Conservation (phyloP, 1,140 invertebrate genomes). For the Physella acuta region DNA sequence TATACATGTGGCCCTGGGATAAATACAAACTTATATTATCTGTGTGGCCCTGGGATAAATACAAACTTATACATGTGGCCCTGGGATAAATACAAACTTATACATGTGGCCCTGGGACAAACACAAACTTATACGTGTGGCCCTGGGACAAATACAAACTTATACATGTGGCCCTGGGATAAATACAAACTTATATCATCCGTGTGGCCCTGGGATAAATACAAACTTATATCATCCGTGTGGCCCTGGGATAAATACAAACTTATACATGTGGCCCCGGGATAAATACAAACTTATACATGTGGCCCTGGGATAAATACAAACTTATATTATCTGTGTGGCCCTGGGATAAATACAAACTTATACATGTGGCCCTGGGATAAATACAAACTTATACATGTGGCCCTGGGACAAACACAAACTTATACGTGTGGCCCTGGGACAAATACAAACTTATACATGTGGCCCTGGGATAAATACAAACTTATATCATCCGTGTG, state of each 20-base stretch:
- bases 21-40: slow-evolving; percentile 76
- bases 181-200: slow-evolving; percentile 76
- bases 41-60: slow-evolving; percentile 75
- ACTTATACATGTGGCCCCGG: no score
- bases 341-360: slow-evolving; percentile 69
- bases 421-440: slow-evolving; percentile 88
- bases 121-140: slow-evolving; percentile 90
- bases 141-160: slow-evolving; percentile 71
- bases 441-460: slow-evolving; percentile 72
- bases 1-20: slow-evolving; percentile 84
- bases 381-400: slow-evolving; percentile 24
- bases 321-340: slow-evolving; percentile 86
- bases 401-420: no score
- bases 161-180: slow-evolving; percentile 84
- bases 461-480: slow-evolving; percentile 73
- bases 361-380: slow-evolving; percentile 87
- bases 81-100: slow-evolving; percentile 60
- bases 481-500: slow-evolving; percentile 86
- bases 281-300: slow-evolving; percentile 89
- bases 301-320: slow-evolving; percentile 73
- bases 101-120: no score
- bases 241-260: slow-evolving; percentile 71
- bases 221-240: slow-evolving; percentile 80
- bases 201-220: slow-evolving; percentile 75
- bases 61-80: slow-evolving; percentile 87